Percentiles rank a stretch among this genome's conserved stretches.
Evolutionary conservation across 2,797 vertebrate species (phyloP).

Genomic region (Pyrocephalus nanus): DNA sequence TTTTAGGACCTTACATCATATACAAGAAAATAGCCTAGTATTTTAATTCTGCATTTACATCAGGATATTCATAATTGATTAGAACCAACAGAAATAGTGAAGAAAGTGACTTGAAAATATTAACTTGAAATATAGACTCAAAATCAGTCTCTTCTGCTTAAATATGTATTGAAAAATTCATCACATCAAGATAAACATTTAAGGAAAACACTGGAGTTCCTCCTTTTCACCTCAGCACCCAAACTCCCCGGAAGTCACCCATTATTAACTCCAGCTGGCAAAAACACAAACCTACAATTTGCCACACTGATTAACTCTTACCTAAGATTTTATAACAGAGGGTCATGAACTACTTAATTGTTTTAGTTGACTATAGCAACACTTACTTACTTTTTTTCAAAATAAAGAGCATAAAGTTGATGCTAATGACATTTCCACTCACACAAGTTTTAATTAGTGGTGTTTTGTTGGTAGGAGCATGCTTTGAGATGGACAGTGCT

Average conservation of each 20-base stretch:
- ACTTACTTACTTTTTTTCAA: background rate
- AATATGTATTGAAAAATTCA: background rate
- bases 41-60: background rate
- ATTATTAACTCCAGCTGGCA: background rate
- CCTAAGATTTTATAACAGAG: background rate
- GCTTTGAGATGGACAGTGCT: background rate
- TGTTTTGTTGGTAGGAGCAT: background rate
- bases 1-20: background rate
- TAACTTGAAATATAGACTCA: background rate
- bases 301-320: background rate
- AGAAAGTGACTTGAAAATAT: background rate
- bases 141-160: background rate
- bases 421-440: background rate
- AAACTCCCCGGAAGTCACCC: background rate
- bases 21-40: background rate
- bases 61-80: background rate
- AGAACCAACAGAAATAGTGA: background rate
- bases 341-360: background rate
- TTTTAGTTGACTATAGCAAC: background rate
- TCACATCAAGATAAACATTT: background rate
- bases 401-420: background rate
- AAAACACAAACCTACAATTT: background rate
- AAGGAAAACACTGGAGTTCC: background rate
- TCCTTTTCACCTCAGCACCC: background rate
- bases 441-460: background rate